Evolutionary conservation across 2,888 invertebrate genomes (phyloP).

Genomic region (Azorinus chamasolen): DNA sequence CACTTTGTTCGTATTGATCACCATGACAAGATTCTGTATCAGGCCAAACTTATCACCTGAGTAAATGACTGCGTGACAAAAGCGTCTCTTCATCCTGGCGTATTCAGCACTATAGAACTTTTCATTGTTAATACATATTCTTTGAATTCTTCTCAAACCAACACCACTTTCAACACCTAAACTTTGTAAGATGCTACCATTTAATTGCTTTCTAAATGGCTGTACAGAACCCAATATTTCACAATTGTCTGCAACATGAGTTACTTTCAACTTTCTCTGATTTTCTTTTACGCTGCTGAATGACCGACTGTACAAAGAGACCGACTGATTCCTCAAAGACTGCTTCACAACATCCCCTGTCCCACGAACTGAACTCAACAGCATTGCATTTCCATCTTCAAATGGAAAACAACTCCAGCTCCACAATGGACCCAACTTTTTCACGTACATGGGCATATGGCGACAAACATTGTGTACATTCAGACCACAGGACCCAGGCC

Average conservation of each 20-base stretch:
- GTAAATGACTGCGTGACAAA: conserved; percentile 31
- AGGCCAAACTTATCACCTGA: conserved; percentile 19
- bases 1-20: conserved; percentile 17
- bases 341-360: conserved; percentile 37
- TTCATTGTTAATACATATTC: conserved; percentile 29
- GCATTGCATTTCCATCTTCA: conserved; percentile 42
- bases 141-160: conserved; percentile 13
- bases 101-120: conserved; percentile 31
- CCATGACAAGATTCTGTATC: conserved; percentile 32
- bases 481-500: conserved; percentile 38
- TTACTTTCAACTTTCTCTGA: conserved; percentile 22
- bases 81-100: conserved; percentile 37
- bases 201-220: background rate
- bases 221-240: conserved; percentile 15
- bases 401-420: conserved; percentile 60
- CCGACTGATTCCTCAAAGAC: conserved; percentile 18
- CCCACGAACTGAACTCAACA: conserved; percentile 36
- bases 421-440: conserved; percentile 48
- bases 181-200: conserved; percentile 1
- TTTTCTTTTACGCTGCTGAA: background rate
- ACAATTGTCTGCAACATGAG: conserved; percentile 29
- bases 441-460: conserved; percentile 41
- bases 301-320: conserved; percentile 14
- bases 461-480: conserved; percentile 55
- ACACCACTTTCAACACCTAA: conserved; percentile 27